Evolutionary conservation across 2,113 vertebrate genomes (phyloP).

Genomic region (Actinemys pallida): DNA sequence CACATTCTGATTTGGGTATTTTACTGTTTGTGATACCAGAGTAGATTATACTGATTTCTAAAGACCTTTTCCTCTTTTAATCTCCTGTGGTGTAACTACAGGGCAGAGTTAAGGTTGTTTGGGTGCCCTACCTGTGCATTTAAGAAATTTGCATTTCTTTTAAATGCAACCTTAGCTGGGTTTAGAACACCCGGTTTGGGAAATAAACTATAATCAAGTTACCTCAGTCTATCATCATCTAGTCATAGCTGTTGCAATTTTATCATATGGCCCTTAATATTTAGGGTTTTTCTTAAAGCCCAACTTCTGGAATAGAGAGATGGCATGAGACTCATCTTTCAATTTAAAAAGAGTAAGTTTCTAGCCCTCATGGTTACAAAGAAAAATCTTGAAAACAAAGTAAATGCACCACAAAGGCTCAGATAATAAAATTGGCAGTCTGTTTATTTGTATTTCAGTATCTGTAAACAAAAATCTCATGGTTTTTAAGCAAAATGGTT

Average conservation of each 20-base stretch:
- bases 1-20: neutral
- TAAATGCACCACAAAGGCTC: neutral
- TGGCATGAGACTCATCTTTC: neutral
- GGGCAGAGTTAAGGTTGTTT: neutral
- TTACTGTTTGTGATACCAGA: neutral
- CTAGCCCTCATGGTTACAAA: neutral
- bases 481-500: neutral
- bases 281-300: neutral
- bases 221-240: neutral
- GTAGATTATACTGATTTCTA: neutral
- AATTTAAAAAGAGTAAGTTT: neutral
- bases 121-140: neutral
- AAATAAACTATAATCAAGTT: neutral
- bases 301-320: neutral
- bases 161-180: neutral
- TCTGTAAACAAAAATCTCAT: neutral
- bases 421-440: neutral
- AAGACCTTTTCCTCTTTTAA: neutral
- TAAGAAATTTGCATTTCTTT: neutral
- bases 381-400: neutral
- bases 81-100: neutral
- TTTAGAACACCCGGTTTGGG: neutral
- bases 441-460: too few species aligned
- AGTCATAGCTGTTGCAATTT: neutral
- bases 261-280: neutral